phyloP scores from a whole-genome alignment of 2,113 vertebrate species.

The Cardinalis cardinalis region DNA sequence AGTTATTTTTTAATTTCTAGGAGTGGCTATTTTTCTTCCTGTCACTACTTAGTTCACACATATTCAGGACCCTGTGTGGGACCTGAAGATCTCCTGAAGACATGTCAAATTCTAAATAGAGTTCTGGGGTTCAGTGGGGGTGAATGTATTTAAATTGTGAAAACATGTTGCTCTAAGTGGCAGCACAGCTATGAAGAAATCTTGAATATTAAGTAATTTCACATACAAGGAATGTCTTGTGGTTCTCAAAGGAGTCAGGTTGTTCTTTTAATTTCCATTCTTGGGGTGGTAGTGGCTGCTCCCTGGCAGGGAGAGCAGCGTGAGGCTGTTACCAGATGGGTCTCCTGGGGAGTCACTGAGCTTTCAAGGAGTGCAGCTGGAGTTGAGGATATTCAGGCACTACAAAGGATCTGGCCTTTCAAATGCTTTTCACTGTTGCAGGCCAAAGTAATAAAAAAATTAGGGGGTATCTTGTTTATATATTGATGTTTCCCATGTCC shows the following conservation, averaged over 20 bases:
- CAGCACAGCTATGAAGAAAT: neutral
- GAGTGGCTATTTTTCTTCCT: neutral
- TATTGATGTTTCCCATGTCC: neutral
- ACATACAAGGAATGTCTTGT: neutral
- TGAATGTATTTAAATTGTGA: slow-evolving; percentile 41
- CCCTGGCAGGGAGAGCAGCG: neutral
- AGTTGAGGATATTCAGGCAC: neutral
- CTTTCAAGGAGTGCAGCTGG: neutral
- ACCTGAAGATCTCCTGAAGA: slow-evolving; percentile 14
- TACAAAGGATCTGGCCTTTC: neutral
- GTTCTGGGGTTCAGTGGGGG: neutral
- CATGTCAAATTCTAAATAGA: neutral
- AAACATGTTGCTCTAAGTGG: slow-evolving; percentile 30
- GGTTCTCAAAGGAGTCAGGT: neutral
- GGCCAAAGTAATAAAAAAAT: neutral
- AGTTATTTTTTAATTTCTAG: slow-evolving; percentile 54
- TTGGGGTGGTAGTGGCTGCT: neutral
- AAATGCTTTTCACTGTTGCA: neutral
- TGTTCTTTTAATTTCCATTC: slow-evolving; percentile 27
- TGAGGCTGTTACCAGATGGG: neutral
- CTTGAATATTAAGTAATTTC: slow-evolving; percentile 32
- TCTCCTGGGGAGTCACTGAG: neutral
- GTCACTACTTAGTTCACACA: neutral
- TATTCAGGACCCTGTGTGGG: neutral
- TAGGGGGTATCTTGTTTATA: neutral